Evolutionary conservation across 1,140 invertebrate genomes (phyloP).

Genomic region (Cardiocondyla obscurior): DNA sequence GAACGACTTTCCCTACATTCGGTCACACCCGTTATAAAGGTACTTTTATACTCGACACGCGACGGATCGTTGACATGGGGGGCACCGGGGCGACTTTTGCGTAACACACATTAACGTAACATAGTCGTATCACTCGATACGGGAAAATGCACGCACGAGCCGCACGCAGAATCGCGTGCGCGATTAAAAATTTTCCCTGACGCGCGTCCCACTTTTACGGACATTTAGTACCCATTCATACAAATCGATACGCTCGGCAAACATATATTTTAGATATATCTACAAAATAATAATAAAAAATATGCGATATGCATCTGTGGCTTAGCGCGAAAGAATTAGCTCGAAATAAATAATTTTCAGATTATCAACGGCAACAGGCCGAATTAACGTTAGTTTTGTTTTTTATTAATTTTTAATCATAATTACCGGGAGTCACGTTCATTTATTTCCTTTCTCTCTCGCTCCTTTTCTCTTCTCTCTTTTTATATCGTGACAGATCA

Average conservation of each 20-base stretch:
- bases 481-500: slow-evolving; percentile 4
- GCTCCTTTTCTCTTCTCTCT: background rate
- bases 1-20: background rate
- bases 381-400: background rate
- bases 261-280: slow-evolving; percentile 33
- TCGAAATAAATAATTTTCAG: background rate
- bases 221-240: slow-evolving; percentile 36
- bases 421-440: background rate
- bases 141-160: slow-evolving; percentile 30
- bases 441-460: background rate
- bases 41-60: slow-evolving; percentile 26
- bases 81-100: slow-evolving; percentile 41
- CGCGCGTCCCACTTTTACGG: slow-evolving; percentile 48
- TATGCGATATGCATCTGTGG: background rate
- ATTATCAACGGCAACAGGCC: background rate
- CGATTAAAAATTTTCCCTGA: slow-evolving; percentile 35
- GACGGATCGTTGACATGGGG: slow-evolving; percentile 44
- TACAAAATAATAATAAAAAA: slow-evolving; percentile 17
- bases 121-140: slow-evolving; percentile 31
- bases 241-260: slow-evolving; percentile 9
- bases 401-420: slow-evolving; percentile 14
- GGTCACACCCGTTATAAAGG: slow-evolving; percentile 1
- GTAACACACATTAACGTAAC: slow-evolving; percentile 39
- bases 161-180: slow-evolving; percentile 40
- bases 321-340: background rate